These are phyloP conservation scores for Plemyria rubiginata DNA, from an alignment of 2,888 invertebrate genomes.

Conservation along the genomic window DNA sequence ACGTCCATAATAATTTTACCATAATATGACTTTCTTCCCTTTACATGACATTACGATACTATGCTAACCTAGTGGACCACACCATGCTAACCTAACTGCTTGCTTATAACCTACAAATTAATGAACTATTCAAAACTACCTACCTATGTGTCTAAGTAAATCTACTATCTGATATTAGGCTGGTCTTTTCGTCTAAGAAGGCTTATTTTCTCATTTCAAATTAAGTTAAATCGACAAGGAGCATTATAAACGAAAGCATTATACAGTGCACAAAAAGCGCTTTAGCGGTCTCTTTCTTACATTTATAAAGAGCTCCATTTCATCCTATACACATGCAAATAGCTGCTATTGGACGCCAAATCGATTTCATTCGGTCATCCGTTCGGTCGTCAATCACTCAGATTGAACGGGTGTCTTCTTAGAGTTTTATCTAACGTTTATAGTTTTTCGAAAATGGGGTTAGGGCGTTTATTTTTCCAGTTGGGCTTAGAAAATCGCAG, in stretches of 20 bases:
- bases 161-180: too few species aligned
- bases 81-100: too few species aligned
- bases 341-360: constrained; percentile 69
- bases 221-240: not conserved
- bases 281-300: constrained; percentile 14
- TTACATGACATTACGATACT: too few species aligned
- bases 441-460: constrained; percentile 30
- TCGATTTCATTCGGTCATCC: constrained; percentile 79
- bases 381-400: constrained; percentile 79
- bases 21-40: too few species aligned
- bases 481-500: too few species aligned
- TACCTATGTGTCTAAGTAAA: too few species aligned
- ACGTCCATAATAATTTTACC: too few species aligned
- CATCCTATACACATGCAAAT: constrained; percentile 78
- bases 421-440: constrained; percentile 37
- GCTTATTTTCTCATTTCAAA: not conserved
- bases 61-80: too few species aligned
- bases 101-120: too few species aligned
- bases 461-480: not conserved
- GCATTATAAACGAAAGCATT: not conserved
- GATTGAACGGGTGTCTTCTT: constrained; percentile 67
- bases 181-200: too few species aligned
- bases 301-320: constrained; percentile 54
- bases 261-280: constrained; percentile 3
- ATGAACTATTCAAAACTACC: too few species aligned